Evolutionary conservation across 2,888 invertebrate genomes (phyloP).

Genomic region (Oxytorus armatus): DNA sequence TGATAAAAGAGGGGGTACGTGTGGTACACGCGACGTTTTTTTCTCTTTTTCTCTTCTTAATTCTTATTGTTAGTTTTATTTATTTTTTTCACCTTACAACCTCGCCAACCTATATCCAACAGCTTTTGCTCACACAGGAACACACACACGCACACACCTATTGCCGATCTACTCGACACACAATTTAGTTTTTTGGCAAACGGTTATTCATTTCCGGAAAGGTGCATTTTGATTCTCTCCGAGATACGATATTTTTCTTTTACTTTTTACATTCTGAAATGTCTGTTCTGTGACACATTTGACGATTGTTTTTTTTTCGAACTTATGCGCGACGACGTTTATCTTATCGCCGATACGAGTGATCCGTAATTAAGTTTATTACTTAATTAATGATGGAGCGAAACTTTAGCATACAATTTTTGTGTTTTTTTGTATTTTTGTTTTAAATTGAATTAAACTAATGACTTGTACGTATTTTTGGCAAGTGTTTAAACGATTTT

Average conservation of each 20-base stretch:
- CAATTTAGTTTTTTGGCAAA: conserved; percentile 44
- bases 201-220: conserved; percentile 32
- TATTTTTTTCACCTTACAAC: conserved; percentile 51
- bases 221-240: background rate
- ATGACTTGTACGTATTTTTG: no score
- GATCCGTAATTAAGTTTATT: background rate
- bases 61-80: conserved; percentile 8
- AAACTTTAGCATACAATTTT: no score
- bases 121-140: conserved; percentile 20
- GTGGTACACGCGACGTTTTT: conserved; percentile 65
- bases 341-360: background rate
- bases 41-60: conserved; percentile 7
- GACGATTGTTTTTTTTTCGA: background rate
- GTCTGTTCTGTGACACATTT: background rate
- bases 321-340: background rate
- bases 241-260: conserved; percentile 20
- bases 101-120: conserved; percentile 46
- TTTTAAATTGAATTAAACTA: no score
- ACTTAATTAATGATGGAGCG: no score
- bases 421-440: no score
- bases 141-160: background rate
- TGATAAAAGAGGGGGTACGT: conserved; percentile 41
- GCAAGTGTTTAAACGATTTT: no score
- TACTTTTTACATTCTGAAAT: background rate
- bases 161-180: background rate